Conservation (phyloP, 37 sponge, comb jelly and placozoan species). For the Aphrocallistes beatrix region DNA sequence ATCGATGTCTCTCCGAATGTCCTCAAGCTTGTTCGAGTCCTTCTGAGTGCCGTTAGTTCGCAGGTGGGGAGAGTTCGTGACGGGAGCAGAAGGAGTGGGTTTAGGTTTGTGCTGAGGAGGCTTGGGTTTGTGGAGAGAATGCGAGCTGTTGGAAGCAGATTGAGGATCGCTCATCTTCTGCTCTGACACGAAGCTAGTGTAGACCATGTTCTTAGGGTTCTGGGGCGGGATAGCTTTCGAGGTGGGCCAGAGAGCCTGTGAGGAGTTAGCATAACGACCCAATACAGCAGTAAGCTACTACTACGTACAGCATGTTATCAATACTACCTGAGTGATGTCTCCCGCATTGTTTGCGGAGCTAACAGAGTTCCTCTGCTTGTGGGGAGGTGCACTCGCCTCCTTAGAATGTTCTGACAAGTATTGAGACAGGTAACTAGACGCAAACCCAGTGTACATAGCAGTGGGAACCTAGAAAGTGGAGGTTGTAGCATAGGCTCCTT, state of each 20-base stretch:
- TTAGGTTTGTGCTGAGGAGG: background rate
- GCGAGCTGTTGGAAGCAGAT: background rate
- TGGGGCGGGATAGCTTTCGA: background rate
- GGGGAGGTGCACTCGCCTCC: no score
- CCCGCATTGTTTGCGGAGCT: no score
- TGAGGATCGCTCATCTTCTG: background rate
- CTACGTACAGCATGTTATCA: no score
- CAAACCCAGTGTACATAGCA: background rate
- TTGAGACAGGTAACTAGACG: background rate
- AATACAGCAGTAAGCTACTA: no score
- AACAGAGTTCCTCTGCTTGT: no score
- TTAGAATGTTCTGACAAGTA: no score
- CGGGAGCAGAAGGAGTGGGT: background rate
- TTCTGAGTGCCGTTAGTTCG: no score
- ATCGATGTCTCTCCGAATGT: background rate
- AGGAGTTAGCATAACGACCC: no score
- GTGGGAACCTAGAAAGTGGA: background rate
- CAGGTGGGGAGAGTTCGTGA: background rate
- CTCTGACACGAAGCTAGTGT: slow-evolving; percentile 1
- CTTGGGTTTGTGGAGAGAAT: background rate
- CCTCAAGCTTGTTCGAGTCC: background rate
- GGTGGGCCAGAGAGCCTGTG: slow-evolving; percentile 5
- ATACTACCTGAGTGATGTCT: no score
- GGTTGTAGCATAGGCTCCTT: background rate
- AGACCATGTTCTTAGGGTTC: background rate